A percentile compares a stretch with the other conserved stretches of the same genome.
These are phyloP conservation scores for Motacilla alba DNA, from an alignment of 2,113 vertebrate genomes.

Conservation along the genomic window DNA sequence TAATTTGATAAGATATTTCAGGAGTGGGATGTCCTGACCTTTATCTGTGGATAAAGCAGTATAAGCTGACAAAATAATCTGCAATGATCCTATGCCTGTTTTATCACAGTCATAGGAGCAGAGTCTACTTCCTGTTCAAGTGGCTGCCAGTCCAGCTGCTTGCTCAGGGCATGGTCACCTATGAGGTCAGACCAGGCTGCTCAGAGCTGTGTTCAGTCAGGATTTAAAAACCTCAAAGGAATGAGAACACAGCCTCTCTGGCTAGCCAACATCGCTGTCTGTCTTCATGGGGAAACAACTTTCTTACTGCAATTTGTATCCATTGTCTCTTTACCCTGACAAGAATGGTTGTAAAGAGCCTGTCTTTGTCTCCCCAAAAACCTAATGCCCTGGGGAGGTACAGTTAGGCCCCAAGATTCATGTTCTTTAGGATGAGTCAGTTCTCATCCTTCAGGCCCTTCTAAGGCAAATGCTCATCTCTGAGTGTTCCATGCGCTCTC, in stretches of 20 bases:
- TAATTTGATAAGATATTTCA: neutral
- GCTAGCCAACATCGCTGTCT: neutral
- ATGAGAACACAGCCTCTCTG: neutral
- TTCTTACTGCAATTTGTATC: neutral
- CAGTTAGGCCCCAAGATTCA: neutral
- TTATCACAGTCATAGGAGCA: neutral
- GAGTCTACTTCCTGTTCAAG: neutral
- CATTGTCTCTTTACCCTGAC: neutral
- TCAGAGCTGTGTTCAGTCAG: neutral
- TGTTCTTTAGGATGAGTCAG: neutral
- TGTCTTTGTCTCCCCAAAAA: neutral
- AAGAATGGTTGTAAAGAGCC: neutral
- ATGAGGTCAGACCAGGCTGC: neutral
- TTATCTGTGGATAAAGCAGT: neutral
- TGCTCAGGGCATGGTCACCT: neutral
- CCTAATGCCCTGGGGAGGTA: neutral
- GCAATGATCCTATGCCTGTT: neutral
- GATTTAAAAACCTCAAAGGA: neutral
- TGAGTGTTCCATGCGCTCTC: neutral
- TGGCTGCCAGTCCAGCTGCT: neutral
- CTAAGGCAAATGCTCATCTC: neutral
- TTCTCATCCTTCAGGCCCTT: neutral
- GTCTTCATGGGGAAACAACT: neutral
- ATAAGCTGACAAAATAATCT: neutral
- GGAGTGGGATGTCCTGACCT: neutral